Percentiles rank a stretch among this genome's conserved stretches.
These are phyloP conservation scores for Erinaceus europaeus DNA, from an alignment of 2,113 vertebrate species.

Conservation along the genomic window DNA sequence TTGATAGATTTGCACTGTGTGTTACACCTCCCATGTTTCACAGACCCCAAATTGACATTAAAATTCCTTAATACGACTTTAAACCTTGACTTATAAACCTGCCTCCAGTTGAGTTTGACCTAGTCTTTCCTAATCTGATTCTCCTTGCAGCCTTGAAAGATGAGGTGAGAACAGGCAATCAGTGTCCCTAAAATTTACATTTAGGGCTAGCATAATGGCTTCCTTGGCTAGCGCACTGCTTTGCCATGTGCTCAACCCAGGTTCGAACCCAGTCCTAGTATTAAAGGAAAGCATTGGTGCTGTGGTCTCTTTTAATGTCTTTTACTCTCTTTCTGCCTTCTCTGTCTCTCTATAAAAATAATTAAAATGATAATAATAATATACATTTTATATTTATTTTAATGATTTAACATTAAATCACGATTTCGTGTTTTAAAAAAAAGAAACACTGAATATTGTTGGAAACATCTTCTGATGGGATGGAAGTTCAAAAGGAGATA, in stretches of 20 bases:
- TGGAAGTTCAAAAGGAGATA: conserved; percentile 30
- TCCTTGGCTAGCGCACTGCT: too few relatives aligned
- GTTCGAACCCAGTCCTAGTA: too few relatives aligned
- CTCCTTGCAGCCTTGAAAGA: not conserved
- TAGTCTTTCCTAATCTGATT: not conserved
- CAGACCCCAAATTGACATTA: not conserved
- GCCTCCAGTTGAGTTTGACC: not conserved
- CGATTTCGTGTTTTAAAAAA: conserved; percentile 20
- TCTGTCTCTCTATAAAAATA: too few relatives aligned
- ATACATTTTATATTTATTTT: not conserved
- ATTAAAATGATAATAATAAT: too few relatives aligned
- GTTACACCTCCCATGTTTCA: not conserved
- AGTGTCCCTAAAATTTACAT: not conserved
- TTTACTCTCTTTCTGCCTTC: too few relatives aligned
- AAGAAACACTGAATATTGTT: not conserved
- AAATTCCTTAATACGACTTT: not conserved
- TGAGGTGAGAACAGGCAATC: not conserved
- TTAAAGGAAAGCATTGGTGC: too few relatives aligned
- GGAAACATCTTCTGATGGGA: not conserved
- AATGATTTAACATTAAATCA: not conserved
- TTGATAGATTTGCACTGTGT: not conserved
- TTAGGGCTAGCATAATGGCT: too few relatives aligned
- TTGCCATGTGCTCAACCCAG: too few relatives aligned
- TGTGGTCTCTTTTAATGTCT: too few relatives aligned
- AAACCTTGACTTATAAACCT: conserved; percentile 3